A percentile compares a stretch with the other conserved stretches of the same genome.
Evolutionary conservation across 2,797 vertebrate species (phyloP).

Genomic region (Spinibarbus caldwelli): DNA sequence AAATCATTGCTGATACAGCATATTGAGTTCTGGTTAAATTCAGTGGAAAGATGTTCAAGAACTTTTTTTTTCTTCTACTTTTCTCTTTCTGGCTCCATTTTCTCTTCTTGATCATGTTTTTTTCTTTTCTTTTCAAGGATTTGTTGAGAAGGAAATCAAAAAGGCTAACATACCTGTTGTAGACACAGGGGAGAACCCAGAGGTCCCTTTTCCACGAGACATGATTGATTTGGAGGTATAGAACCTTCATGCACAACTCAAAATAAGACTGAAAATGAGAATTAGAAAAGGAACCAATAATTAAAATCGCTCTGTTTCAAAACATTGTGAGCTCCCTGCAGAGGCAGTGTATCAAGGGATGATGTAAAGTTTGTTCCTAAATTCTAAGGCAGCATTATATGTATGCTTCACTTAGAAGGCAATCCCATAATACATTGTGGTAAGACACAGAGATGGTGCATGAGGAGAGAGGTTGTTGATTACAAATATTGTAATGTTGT

Average conservation of each 20-base stretch:
- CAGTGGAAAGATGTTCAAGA: background rate
- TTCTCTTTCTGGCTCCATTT: background rate
- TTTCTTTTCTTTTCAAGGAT: constrained; percentile 76
- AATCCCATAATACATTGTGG: no score
- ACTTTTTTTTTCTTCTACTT: background rate
- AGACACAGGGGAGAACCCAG: constrained; percentile 96
- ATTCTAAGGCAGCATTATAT: background rate
- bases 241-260: background rate
- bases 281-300: background rate
- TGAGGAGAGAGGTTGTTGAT: no score
- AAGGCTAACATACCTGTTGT: constrained; percentile 90
- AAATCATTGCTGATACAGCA: background rate
- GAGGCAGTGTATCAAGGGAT: background rate
- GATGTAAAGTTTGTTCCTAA: background rate
- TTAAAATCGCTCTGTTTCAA: background rate
- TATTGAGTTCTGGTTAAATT: background rate
- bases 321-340: background rate
- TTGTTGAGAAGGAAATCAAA: constrained; percentile 98
- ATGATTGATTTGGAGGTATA: constrained; percentile 98
- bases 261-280: background rate
- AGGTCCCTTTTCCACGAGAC: constrained; percentile 95
- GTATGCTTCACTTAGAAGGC: no score
- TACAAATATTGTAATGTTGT: no score
- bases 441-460: no score
- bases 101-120: background rate